Evolutionary conservation across 2,797 vertebrate genomes (phyloP), one percentile per base, ranked within the genome.

Genomic region (Poeciliopsis gracilis): DNA sequence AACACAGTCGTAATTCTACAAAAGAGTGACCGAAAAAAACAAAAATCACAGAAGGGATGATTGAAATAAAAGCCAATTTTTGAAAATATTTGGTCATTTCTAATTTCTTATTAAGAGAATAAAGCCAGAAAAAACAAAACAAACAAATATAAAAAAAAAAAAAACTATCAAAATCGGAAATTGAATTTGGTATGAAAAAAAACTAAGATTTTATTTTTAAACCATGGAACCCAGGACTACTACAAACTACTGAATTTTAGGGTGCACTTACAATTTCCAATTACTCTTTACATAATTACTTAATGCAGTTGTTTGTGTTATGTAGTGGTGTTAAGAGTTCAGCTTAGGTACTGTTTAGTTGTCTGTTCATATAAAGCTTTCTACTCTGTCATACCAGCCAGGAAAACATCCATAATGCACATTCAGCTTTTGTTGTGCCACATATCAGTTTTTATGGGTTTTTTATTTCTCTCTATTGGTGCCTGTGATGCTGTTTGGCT

Each of bases 371-470:
- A 25, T 5, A 0, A 73, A 5, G 25, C 53, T 81, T 63, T 55
- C 18, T 18, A 18, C 45, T 66, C 47, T 61, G 45, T 79, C 71
- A 73, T 38, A n/a, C 55, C 73, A 53, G 46, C 57, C n/a, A 70
- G 9, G 51, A 43, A 20, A 15, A 59, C 33, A 12, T 28, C 57
- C 61, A 51, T 13, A 66, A 49, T 55, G 72, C 12, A 70, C 13
- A 2, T 72, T 72, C 67, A 57, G 81, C 71, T 72, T 79, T 61
- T 66, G 20, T 77, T 75, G 47, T 18, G 25, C 82, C 53, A 72
- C 23, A 57, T n/a, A 38, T 20, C 18, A 59, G 18, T 75, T 49
- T 82, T 61, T 33, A 33, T 61, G 12, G n/a, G 3, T 16, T 61
- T 77, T 45, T 20, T 53, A 23, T 23, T 4, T 45, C 46, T 49